These are phyloP conservation scores for Eleutherodactylus coqui DNA, from an alignment of 2,797 vertebrate genomes.

Conservation along the genomic window DNA sequence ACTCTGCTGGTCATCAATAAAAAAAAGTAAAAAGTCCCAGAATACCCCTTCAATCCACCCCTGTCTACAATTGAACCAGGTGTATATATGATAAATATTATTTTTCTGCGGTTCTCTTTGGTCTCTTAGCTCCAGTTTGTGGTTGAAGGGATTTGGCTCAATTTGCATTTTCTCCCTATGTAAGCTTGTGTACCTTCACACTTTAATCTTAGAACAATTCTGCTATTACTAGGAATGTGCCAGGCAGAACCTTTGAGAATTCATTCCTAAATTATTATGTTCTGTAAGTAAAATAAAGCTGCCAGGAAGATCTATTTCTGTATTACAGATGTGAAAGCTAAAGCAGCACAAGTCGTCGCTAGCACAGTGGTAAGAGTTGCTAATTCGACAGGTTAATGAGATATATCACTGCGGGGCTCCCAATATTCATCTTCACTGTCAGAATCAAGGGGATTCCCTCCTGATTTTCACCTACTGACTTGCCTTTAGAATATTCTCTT, in stretches of 20 bases:
- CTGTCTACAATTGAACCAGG: no score
- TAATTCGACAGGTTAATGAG: constrained; percentile 56
- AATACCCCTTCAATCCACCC: no score
- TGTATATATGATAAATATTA: background rate
- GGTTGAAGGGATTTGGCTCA: background rate
- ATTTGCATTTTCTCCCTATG: background rate
- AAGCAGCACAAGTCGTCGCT: background rate
- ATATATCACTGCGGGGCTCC: constrained; percentile 33
- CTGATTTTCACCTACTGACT: constrained; percentile 19
- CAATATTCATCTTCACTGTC: constrained; percentile 25
- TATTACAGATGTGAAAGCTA: constrained; percentile 9
- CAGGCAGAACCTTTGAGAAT: background rate
- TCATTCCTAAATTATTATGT: constrained; percentile 37
- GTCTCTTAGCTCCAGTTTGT: background rate
- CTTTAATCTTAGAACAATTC: background rate
- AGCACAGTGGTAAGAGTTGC: constrained; percentile 24
- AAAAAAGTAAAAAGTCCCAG: no score
- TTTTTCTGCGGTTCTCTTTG: background rate
- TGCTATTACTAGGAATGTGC: background rate
- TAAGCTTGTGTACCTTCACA: background rate
- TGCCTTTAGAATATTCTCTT: background rate
- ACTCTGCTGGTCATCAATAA: no score
- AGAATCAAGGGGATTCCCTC: constrained; percentile 11
- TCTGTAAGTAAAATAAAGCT: constrained; percentile 33
- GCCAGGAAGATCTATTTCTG: constrained; percentile 36